Evolutionary conservation across 2,113 vertebrate genomes (phyloP).

Genomic region (Cyprinus carpio): DNA sequence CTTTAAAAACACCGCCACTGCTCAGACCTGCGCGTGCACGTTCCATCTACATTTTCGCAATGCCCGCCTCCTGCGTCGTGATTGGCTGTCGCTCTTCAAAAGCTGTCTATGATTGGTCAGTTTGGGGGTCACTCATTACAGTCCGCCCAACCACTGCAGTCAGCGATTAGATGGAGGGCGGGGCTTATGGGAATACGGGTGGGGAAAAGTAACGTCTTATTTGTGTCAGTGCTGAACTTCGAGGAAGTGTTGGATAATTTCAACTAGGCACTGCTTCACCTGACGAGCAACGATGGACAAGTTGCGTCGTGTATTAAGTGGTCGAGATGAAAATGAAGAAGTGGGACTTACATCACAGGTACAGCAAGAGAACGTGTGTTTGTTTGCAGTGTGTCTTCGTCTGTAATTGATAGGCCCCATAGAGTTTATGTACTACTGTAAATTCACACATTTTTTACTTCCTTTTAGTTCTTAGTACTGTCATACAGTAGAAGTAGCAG

Average conservation of each 20-base stretch:
- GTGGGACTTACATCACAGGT: conserved; percentile 87
- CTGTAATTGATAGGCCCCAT: conserved; percentile 34
- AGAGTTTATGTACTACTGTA: not conserved
- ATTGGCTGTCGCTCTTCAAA: not conserved
- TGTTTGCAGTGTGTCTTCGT: conserved; percentile 32
- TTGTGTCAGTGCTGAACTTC: conserved; percentile 9
- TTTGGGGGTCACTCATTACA: not conserved
- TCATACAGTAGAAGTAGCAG: not conserved
- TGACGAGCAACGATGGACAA: conserved; percentile 82
- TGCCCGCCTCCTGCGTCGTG: not conserved
- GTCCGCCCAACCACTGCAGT: not conserved
- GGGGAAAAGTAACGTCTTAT: not conserved
- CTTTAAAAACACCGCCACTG: too few relatives aligned
- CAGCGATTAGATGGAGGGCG: not conserved
- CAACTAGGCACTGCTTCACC: not conserved
- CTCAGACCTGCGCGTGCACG: not conserved
- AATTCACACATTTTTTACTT: conserved; percentile 24
- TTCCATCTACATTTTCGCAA: not conserved
- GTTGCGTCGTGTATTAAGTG: conserved; percentile 87
- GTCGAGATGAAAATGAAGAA: conserved; percentile 89
- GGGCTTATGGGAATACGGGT: not conserved
- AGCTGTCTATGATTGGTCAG: not conserved
- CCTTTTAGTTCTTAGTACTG: not conserved
- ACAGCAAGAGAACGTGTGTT: not conserved
- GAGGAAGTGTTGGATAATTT: conserved; percentile 41